Evolutionary conservation across 2,113 vertebrate genomes (phyloP).

Genomic region (Notiomystis cincta): DNA sequence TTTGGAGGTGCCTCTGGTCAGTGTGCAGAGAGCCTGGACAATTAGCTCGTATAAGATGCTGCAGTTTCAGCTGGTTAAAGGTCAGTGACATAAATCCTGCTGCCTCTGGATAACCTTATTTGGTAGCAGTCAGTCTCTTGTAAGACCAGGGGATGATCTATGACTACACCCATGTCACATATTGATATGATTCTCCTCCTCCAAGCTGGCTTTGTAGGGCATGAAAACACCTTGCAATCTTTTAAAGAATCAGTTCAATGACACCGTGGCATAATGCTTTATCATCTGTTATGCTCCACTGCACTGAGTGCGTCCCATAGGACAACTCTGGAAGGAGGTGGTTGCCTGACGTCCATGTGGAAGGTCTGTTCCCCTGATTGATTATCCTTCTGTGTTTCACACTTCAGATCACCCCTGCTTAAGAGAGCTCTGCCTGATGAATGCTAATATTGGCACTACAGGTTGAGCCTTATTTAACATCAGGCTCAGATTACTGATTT

Average conservation of each 20-base stretch:
- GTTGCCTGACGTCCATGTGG: neutral
- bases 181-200: neutral
- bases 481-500: neutral
- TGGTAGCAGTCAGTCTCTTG: neutral
- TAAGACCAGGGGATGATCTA: neutral
- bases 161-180: neutral
- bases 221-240: neutral
- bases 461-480: neutral
- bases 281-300: neutral
- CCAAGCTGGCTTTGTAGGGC: neutral
- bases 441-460: neutral
- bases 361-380: conserved; percentile 7
- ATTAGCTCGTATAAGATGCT: neutral
- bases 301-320: neutral
- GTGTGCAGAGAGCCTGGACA: neutral
- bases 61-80: neutral
- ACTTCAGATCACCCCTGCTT: neutral
- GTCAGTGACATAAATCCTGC: neutral
- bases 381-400: neutral
- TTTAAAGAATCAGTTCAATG: conserved; percentile 1
- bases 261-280: neutral
- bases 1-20: neutral
- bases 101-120: neutral
- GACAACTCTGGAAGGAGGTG: neutral
- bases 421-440: neutral